Evolutionary conservation across 2,113 vertebrate species (phyloP), one percentile per base, ranked within the genome.

Genomic region (Panthera leo): DNA sequence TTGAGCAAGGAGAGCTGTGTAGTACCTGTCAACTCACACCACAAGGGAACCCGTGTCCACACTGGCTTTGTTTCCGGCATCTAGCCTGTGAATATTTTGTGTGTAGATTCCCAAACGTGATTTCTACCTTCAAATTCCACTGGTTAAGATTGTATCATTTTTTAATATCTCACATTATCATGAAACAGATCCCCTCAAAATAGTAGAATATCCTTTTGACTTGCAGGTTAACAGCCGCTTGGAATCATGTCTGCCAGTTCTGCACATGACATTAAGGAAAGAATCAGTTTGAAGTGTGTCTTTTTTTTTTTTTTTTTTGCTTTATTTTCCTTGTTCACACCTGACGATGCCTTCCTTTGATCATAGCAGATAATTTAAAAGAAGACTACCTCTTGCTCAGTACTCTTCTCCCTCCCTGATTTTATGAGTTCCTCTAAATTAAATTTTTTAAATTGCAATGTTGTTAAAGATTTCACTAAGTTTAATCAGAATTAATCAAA

Each of bases 401-500:
- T 7, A 25, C 13, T 93, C n/a, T 67, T 15, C 3, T 39, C 4
- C 65, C 48, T 65, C 14, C 51, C 53, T 63, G 2, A 92, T 0
- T 85, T 95, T 45, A 85, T 45, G 2, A 27, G 11, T 85, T 48
- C 34, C 7, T 87, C 7, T 95, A 91, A 93, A 61, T 88, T 85
- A 55, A 25, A 18, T 53, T 85, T 61, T 93, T 0, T 0, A 1
- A n/a, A 31, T 2, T 25, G 21, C 19, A 51, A 85, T 34, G 45
- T 86, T 78, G 25, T 51, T 90, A 73, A 73, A 70, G 11, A 27
- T 75, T 42, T 92, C 92, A 78, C 19, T 82, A 84, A 67, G 55
- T 96, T 97, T 70, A 84, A 93, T 15, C 39, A 95, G 29, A 95
- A 86, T 42, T 29, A 93, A 51, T 82, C 15, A 15, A 55, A 63